Conservation (phyloP, 2,113 vertebrate genomes). For the Chiloscyllium plagiosum region DNA sequence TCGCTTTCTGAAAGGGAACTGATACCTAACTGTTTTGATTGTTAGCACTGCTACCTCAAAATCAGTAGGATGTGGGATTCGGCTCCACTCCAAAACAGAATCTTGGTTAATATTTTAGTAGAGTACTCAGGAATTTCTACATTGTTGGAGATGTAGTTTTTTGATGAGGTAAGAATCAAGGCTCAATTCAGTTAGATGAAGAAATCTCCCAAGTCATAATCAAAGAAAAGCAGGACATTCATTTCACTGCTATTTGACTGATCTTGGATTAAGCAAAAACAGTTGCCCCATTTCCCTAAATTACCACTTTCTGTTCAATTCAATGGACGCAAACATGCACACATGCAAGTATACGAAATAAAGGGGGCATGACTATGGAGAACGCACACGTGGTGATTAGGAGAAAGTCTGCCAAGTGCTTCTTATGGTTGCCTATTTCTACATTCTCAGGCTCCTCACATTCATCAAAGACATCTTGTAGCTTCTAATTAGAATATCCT, state of each 20-base stretch:
- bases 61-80: not conserved
- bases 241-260: not conserved
- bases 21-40: not conserved
- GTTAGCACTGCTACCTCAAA: not conserved
- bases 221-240: not conserved
- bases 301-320: not conserved
- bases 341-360: not conserved
- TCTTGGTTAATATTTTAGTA: not conserved
- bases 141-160: not conserved
- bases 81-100: not conserved
- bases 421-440: not conserved
- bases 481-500: not conserved
- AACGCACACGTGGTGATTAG: not conserved
- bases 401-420: not conserved
- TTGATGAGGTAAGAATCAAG: not conserved
- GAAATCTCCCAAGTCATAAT: not conserved
- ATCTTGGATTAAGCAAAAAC: not conserved
- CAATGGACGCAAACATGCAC: not conserved
- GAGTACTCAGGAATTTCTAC: not conserved
- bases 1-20: not conserved
- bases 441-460: not conserved
- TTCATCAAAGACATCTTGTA: not conserved
- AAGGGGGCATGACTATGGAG: not conserved
- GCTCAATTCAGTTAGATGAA: not conserved
- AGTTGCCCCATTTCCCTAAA: not conserved